Evolutionary conservation across 2,113 vertebrate species (phyloP), one percentile per base, ranked within the genome.

Genomic region (Romanogobio albipinnatus): DNA sequence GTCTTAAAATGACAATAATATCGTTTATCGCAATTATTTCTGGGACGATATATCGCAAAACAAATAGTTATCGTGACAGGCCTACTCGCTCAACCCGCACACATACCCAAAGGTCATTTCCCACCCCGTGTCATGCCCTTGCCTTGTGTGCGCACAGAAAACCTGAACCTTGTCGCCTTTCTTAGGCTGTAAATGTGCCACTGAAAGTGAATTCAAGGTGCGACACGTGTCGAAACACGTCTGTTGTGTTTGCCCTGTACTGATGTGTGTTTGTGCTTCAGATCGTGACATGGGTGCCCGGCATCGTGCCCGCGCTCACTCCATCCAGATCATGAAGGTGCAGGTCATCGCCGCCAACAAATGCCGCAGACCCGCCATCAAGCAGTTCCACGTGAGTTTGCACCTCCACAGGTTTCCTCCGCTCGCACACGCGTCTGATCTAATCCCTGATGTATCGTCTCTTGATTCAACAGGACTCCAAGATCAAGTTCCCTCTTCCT

Each of bases 271-370:
- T 62, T 43, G 59, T 13, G 8, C 51, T 11, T 39, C 88, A 99
- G 98, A 99, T 87, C 96, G 97, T 0, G 98, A 99, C 45, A 99
- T 99, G 98, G 98, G 98, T 8, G 97, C 98, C 87, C 95, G 97
- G 78, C 98, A 99, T 71, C 96, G 97, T 0, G 97, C 98, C 61
- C 96, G 97, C 0, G 97, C 97, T 78, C 97, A 99, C 87, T 95
- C 98, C 10, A 99, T 99, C 93, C 97, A 99, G 94, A 97, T 99
- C 90, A 99, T 99, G 98, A 99, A 99, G 89, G 98, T 99, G 5
- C 96, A 99, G 89, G 95, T 98, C 74, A 99, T 99, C 1, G 91
- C 96, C 0, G 97, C 98, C 75, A 98, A 95, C 95, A 99, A 98
- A 88, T 99, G 98, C 90, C 97, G 98, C 82, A 94, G 98, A 84